Conservation (phyloP, 2,888 invertebrate genomes). For the Cosmia pyralina region DNA sequence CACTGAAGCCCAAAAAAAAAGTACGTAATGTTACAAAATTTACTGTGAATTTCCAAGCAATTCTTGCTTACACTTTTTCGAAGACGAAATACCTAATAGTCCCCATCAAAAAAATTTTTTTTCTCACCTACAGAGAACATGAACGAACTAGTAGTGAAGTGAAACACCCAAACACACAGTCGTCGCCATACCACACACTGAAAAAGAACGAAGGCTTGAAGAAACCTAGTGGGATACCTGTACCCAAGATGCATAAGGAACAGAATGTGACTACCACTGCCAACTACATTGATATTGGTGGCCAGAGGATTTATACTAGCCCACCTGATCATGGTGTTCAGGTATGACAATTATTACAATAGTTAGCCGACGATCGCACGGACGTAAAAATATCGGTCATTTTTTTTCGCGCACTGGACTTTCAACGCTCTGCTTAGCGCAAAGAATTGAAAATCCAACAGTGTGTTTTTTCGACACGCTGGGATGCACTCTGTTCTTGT, state of each 20-base stretch:
- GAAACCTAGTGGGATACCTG: slow-evolving; percentile 87
- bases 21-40: background rate
- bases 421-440: too few species aligned
- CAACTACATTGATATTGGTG: slow-evolving; percentile 87
- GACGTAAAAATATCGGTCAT: too few species aligned
- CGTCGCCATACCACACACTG: slow-evolving; percentile 87
- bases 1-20: background rate
- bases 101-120: background rate
- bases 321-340: slow-evolving; percentile 89
- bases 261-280: slow-evolving; percentile 82
- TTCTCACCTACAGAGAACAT: slow-evolving; percentile 78
- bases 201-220: slow-evolving; percentile 83
- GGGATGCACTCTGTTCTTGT: too few species aligned
- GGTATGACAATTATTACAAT: slow-evolving; percentile 70
- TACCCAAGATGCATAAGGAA: slow-evolving; percentile 86
- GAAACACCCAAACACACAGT: slow-evolving; percentile 84
- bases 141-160: slow-evolving; percentile 87
- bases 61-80: background rate
- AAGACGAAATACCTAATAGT: background rate
- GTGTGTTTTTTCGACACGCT: too few species aligned
- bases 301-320: slow-evolving; percentile 87
- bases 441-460: too few species aligned
- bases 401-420: too few species aligned
- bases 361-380: too few species aligned
- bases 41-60: background rate